Evolutionary conservation across 2,888 invertebrate species (phyloP), one percentile per base, ranked within the genome.

Genomic region (Eulithis prunata): DNA sequence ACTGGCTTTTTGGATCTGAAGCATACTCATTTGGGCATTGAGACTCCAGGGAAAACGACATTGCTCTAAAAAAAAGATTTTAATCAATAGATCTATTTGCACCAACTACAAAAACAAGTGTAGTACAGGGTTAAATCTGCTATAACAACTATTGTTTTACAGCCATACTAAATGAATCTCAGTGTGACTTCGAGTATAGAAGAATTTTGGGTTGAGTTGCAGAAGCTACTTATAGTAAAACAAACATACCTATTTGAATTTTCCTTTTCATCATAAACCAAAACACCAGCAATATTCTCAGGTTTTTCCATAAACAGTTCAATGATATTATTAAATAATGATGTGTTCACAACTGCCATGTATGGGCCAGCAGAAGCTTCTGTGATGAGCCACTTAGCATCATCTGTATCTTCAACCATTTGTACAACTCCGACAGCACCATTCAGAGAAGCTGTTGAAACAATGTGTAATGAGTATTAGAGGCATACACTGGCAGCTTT

Each of bases 371-470:
- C 96, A n/a, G 95, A 95, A 2, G 96, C 95, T 72, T 95, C 94
- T 28, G 90, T 87, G 38, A 96, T 86, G 52, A 98, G 84, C 95
- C 97, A 97, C 51, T 95, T 89, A 8, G 97, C 89, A 83, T 98
- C 97, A n/a, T 82, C 84, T 3, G 94, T 79, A 57, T 89, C 90
- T 71, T 94, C 93, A 51, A 98, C 91, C 76, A 96, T 92, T 77
- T 98, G 97, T 8, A 99, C 93, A 1, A 97, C 96, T 14, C 98
- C 98, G 13, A 97, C 96, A 68, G 97, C 97, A 43, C 98, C 98
- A 56, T 94, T 95, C 63, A 95, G 93, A 71, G 94, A 89, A 41
- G 97, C 97, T 97, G 80, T 13, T 52, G n/a, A 62, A 28, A 14
- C 32, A 32, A 32, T 32, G 32, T 28, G 3, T n/a, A 46, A 4